Evolutionary conservation across 2,113 vertebrate species (phyloP), one percentile per base, ranked within the genome.

Genomic region (Paramisgurnus dabryanus): DNA sequence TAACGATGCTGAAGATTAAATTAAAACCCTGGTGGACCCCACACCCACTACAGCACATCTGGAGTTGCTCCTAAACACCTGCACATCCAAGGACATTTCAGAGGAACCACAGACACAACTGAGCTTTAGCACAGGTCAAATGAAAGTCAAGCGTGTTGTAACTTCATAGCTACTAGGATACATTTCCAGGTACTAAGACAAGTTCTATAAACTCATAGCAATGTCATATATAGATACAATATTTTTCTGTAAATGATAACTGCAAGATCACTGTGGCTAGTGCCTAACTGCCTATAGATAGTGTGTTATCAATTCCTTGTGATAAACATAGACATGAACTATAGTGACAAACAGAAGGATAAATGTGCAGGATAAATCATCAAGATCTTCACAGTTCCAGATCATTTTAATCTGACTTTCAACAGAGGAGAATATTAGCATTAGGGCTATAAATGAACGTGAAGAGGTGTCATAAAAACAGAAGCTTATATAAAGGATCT

Each of bases 1-100:
- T 82, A 85, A 85, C 76, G 67, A 63, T 60, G 66, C 80, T 71
- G 50, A 64, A 82, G 80, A 85, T 82, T 79, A 81, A 85, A 76
- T 82, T 60, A 84, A 81, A 81, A 50, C 78, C 83, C 80, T 74
- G 75, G 58, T 12, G 76, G 70, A 70, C 67, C 73, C 68, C 55
- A 57, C n/a, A 63, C 40, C 27, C 64, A 53, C 65, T 79, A 71
- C 10, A 11, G 57, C 83, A 82, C 83, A 84, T 84, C 83, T 84
- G 83, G 83, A 84, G 69, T 47, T 55, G 49, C 70, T 50, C 41
- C 53, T 41, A 79, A 84, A 77, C 83, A 84, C 61, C 83, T 65
- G 79, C 76, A 67, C 7, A 64, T 11, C 50, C 83, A 84, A 84
- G 79, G 79, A 84, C 79, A 69, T 74, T 57, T 64, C 34, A 55